Percentiles rank a stretch among this genome's conserved stretches.
These are phyloP conservation scores for Rafetus swinhoei DNA, from an alignment of 2,113 vertebrate genomes.

Conservation along the genomic window DNA sequence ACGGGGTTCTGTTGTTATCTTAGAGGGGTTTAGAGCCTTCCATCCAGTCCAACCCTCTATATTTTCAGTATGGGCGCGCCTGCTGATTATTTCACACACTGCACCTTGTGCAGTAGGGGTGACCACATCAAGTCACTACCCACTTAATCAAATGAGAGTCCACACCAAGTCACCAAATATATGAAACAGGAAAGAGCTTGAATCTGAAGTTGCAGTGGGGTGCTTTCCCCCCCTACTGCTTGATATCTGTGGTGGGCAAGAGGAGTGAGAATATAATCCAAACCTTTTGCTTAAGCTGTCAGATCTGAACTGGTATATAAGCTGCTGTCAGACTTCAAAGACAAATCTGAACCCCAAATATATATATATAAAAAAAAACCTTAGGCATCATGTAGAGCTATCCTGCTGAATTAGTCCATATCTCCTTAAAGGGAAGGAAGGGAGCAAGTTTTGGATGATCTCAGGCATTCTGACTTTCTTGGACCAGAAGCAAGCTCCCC, in stretches of 20 bases:
- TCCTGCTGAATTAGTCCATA: neutral
- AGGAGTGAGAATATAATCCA: neutral
- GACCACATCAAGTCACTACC: no score
- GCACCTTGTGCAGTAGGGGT: no score
- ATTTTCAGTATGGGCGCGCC: no score
- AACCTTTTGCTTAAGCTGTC: neutral
- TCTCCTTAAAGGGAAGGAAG: neutral
- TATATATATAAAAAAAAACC: neutral
- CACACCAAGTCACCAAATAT: no score
- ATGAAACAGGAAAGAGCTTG: no score
- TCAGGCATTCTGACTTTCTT: neutral
- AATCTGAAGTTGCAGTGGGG: no score
- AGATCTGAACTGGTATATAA: neutral
- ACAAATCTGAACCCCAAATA: neutral
- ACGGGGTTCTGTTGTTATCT: neutral
- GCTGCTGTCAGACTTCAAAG: neutral
- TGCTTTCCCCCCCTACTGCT: no score
- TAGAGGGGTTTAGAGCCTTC: neutral
- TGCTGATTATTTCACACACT: no score
- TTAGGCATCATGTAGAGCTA: neutral
- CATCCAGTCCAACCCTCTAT: neutral
- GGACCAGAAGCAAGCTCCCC: no score
- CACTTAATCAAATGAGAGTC: no score
- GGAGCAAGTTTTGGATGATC: neutral
- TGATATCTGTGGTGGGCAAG: no score